Conservation (phyloP, 2,113 vertebrate genomes). For the rat (Rattus norvegicus) region DNA sequence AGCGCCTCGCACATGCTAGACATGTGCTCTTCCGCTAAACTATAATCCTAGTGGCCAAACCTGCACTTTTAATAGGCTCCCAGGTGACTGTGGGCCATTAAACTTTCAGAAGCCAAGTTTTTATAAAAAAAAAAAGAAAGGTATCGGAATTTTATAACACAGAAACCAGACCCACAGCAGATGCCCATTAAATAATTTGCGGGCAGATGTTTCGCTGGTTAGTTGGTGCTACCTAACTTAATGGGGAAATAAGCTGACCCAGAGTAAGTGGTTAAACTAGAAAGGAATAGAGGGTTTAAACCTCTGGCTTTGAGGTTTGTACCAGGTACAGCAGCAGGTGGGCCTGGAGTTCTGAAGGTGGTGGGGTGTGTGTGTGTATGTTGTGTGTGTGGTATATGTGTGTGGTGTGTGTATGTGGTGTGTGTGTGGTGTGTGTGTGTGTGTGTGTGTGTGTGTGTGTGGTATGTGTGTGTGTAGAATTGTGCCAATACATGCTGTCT, state of each 20-base stretch:
- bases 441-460: not conserved
- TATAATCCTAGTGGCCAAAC: not conserved
- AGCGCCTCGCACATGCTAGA: not conserved
- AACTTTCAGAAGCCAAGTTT: not conserved
- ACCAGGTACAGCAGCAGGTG: not conserved
- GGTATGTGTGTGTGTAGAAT: no score
- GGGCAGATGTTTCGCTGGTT: not conserved
- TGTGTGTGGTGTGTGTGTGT: not conserved
- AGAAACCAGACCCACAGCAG: not conserved
- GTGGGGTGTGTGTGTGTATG: not conserved
- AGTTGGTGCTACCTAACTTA: not conserved
- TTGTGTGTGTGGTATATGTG: no score
- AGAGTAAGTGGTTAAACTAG: not conserved
- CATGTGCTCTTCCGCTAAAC: not conserved
- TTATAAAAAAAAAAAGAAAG: not conserved
- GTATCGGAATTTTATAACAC: not conserved
- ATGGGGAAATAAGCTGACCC: not conserved
- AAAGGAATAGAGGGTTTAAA: not conserved
- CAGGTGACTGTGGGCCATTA: not conserved
- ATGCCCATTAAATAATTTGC: not conserved
- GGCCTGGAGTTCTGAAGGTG: not conserved
- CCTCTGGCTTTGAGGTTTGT: not conserved
- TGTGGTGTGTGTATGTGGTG: not conserved
- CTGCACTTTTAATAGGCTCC: not conserved
- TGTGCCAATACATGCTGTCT: not conserved